Conservation (phyloP, 2,888 invertebrate genomes). For the Nomada fabriciana region DNA sequence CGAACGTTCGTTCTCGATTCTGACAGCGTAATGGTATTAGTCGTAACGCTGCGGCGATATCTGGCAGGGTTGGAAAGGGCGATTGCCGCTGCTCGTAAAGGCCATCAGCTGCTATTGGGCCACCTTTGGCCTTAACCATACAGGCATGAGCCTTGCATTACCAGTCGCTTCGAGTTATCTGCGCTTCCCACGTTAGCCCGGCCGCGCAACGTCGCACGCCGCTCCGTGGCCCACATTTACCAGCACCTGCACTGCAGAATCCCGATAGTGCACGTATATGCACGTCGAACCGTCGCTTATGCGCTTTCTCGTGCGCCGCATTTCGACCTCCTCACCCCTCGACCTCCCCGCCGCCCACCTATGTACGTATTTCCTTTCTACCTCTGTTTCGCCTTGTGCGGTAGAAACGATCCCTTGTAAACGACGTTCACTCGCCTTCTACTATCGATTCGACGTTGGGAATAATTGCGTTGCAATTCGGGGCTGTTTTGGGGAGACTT, state of each 20-base stretch:
- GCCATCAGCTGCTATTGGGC: constrained; percentile 77
- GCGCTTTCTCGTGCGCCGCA: constrained; percentile 61
- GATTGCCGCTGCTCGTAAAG: constrained; percentile 59
- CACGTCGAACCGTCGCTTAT: constrained; percentile 62
- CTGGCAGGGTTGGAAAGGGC: constrained; percentile 40
- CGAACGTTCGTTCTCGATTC: constrained; percentile 54
- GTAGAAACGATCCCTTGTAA: constrained; percentile 1
- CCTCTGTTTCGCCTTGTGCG: background rate
- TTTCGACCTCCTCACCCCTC: constrained; percentile 39
- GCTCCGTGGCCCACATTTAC: constrained; percentile 69
- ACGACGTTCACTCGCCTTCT: constrained; percentile 33
- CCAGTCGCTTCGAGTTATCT: constrained; percentile 83
- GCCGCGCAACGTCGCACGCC: constrained; percentile 64
- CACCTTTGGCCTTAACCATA: constrained; percentile 73
- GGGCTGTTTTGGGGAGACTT: background rate
- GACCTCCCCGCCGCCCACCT: background rate
- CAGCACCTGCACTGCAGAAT: constrained; percentile 81
- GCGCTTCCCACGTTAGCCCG: constrained; percentile 80
- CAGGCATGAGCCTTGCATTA: constrained; percentile 75
- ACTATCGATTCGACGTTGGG: constrained; percentile 40
- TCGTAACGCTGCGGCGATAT: constrained; percentile 24
- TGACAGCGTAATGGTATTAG: constrained; percentile 57
- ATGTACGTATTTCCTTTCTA: too few species aligned
- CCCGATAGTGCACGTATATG: constrained; percentile 73
- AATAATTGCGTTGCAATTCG: constrained; percentile 19